Base-by-base conservation (phyloP, 2,888 invertebrate genomes). In the Cataglyphis albicans region DNA sequence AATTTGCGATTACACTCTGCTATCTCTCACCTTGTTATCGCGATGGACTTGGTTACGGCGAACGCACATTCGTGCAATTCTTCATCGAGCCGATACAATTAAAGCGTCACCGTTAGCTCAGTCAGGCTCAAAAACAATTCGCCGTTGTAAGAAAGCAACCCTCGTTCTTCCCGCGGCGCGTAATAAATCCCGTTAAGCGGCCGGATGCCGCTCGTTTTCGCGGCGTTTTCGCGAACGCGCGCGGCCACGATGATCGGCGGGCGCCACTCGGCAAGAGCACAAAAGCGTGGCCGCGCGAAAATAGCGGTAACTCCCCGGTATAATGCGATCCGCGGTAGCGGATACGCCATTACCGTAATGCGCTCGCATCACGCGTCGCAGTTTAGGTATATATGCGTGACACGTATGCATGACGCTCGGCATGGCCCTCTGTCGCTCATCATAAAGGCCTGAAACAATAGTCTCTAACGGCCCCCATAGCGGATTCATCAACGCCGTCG, bases 201-300 rank as follows among this genome's bases (percentile, higher is more conserved):
- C 82, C 89, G 88, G 87, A 89, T 82, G 87, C 84, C 82, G 87
- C 85, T 87, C 83, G 84, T 88, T 86, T 89, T 89, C 86, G 88
- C 84, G 87, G 86, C 86, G 87, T 88, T 89, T 87, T 89, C 89
- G 84, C 81, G 15, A 44, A 44, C 44, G 44, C 18, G 44, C 44
- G 15, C 70, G 81, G 63, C 74, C 64, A 25, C 59, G 70, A 67
- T 84, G 72, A 52, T 67, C 83, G 78, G 75, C 89, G 88, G 88
- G 87, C 88, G 89, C 87, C 85, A 86, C 84, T 87, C 82, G 87
- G 84, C 83, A 88, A 87, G 88, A 86, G 86, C 89, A 90, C 86
- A 90, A 90, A 89, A 89, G 89, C 90, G 89, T 90, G 81, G 90
- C 90, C 84, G 88, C 88, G 90, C 90, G 90, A 90, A 90, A 90